Evolutionary conservation across 2,888 invertebrate genomes (phyloP).

Genomic region (Hirtodrosophila duncani): DNA sequence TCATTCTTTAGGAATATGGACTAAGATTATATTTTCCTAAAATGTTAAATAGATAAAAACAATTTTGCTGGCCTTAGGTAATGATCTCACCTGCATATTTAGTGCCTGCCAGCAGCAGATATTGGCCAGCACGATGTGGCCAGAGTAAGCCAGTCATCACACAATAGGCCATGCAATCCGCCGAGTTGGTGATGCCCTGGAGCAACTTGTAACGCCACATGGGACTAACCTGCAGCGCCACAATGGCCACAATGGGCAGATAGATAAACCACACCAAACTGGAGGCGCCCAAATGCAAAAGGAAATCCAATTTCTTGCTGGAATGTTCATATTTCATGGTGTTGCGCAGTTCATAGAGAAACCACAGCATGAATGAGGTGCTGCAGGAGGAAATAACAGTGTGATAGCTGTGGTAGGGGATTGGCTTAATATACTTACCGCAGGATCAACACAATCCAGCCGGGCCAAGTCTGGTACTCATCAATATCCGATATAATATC

Average conservation of each 20-base stretch:
- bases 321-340: conserved; percentile 90
- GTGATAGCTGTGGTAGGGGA: neutral
- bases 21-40: no score
- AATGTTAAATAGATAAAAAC: no score
- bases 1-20: no score
- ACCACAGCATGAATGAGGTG: conserved; percentile 91
- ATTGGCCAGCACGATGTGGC: conserved; percentile 96
- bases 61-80: no score
- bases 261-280: conserved; percentile 99
- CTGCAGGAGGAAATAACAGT: conserved; percentile 74
- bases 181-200: conserved; percentile 95
- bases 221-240: conserved; percentile 94
- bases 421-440: conserved; percentile 61
- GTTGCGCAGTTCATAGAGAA: conserved; percentile 85
- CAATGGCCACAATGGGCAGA: conserved; percentile 94
- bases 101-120: conserved; percentile 88
- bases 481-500: conserved; percentile 97
- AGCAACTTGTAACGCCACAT: conserved; percentile 97
- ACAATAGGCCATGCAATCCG: conserved; percentile 95
- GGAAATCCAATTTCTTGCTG: conserved; percentile 91
- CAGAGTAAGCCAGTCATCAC: conserved; percentile 97
- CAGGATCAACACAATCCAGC: conserved; percentile 94
- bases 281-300: conserved; percentile 97
- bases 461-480: conserved; percentile 98
- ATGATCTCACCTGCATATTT: conserved; percentile 80